Conservation (phyloP, 2,888 invertebrate species). For the Ormyrus pomaceus region DNA sequence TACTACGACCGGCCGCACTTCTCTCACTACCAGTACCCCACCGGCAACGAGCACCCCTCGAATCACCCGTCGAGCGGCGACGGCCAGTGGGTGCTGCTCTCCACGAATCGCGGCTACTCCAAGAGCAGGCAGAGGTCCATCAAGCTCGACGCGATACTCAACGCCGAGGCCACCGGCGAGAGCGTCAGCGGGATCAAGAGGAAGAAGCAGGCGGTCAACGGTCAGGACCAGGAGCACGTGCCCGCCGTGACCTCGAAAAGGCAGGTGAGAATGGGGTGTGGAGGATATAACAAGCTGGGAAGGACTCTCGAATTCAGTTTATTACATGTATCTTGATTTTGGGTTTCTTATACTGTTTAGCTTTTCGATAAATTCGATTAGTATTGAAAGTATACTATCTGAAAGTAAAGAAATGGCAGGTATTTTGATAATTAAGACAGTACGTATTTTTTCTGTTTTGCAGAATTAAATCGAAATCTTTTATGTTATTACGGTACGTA, state of each 20-base stretch:
- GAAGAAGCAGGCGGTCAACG: conserved; percentile 22
- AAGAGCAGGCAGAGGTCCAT: conserved; percentile 74
- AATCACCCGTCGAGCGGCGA: conserved; percentile 82
- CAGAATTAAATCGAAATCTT: too few species aligned
- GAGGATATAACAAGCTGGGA: conserved; percentile 44
- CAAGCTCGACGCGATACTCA: conserved; percentile 65
- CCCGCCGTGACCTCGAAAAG: conserved; percentile 73
- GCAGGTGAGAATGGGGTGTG: conserved; percentile 68
- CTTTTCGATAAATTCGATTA: too few species aligned
- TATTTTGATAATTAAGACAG: too few species aligned
- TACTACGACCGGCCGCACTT: conserved; percentile 69
- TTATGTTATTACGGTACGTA: background rate
- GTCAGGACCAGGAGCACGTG: conserved; percentile 57
- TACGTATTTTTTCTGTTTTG: too few species aligned
- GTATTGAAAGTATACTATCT: too few species aligned
- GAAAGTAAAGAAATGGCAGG: too few species aligned
- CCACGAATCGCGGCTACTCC: conserved; percentile 85
- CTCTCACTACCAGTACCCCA: conserved; percentile 76
- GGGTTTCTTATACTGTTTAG: too few species aligned
- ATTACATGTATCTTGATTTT: too few species aligned
- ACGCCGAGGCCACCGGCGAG: conserved; percentile 52
- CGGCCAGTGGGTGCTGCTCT: conserved; percentile 87
- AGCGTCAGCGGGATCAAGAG: conserved; percentile 58
- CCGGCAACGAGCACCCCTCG: conserved; percentile 74
- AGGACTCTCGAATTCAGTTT: conserved; percentile 37